Evolutionary conservation across 2,888 invertebrate genomes (phyloP), one percentile per base, ranked within the genome.

Genomic region (Lithosia quadra): DNA sequence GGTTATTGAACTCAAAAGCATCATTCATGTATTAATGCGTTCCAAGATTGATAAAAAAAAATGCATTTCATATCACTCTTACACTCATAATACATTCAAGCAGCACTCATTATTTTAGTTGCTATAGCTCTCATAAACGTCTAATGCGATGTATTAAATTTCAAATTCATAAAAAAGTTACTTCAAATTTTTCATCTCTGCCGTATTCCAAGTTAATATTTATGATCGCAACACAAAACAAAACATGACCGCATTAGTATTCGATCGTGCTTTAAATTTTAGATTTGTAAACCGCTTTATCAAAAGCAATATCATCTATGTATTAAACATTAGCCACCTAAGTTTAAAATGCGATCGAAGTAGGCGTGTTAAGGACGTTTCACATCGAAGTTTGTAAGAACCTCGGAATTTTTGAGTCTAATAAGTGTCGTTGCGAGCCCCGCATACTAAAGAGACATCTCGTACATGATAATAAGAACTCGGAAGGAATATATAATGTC

Each of bases 281-380:
- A 94, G 93, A 94, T 94, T 94, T 88, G 89, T 89, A 92, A 93
- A 93, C 91, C 91, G 92, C 92, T 93, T 94, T 94, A 94, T 94
- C 93, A 93, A 91, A 92, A 91, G 92, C 92, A 91, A 94, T 94
- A 94, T 93, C 94, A 84, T 86, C 90, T 86, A 93, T 93, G 94
- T 94, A 91, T 94, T 88, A 94, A 90, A 94, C 94, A 94, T 93
- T 85, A 93, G 91, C 87, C 88, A 86, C 86, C 88, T 88, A 92
- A 91, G 88, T 93, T 93, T 91, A 87, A 92, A 92, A 92, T 90
- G 90, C 88, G 88, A 84, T 82, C 88, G 84, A 82, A 84, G 87
- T 84, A 82, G 63, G 33, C 53, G 55, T 34, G 55, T 55, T 34
- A 63, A 83, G 86, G 85, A 86, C 86, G 87, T 88, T 90, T 91